Conservation (phyloP, 1,140 invertebrate species). For the Helicoverpa armigera region DNA sequence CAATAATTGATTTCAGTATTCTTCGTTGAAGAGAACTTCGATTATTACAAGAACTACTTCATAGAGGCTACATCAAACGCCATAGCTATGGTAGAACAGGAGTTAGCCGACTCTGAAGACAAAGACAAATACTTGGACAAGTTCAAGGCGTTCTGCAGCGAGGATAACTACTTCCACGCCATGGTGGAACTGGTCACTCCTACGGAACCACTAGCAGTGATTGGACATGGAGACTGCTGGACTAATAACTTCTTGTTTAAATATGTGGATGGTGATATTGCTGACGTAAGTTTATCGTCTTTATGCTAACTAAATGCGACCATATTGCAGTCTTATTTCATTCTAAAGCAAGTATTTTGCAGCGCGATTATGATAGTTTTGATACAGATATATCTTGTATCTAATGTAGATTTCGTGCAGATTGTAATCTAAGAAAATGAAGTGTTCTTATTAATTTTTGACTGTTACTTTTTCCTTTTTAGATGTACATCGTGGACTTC, state of each 20-base stretch:
- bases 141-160: slow-evolving; percentile 88
- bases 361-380: background rate
- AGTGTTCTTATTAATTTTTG: too few species aligned
- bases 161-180: slow-evolving; percentile 89
- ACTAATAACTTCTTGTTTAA: slow-evolving; percentile 91
- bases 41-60: slow-evolving; percentile 91
- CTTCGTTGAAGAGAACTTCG: slow-evolving; percentile 89
- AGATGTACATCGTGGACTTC: slow-evolving; percentile 91
- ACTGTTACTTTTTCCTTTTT: slow-evolving; percentile 49
- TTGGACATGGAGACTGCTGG: slow-evolving; percentile 92
- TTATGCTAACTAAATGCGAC: too few species aligned
- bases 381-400: background rate
- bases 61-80: slow-evolving; percentile 89
- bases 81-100: slow-evolving; percentile 89
- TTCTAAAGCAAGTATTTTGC: too few species aligned
- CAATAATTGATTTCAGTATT: slow-evolving; percentile 77
- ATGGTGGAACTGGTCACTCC: slow-evolving; percentile 89
- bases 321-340: too few species aligned
- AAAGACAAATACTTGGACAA: slow-evolving; percentile 88
- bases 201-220: slow-evolving; percentile 89
- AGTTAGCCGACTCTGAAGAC: slow-evolving; percentile 83
- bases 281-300: slow-evolving; percentile 78
- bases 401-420: too few species aligned
- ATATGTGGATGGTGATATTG: slow-evolving; percentile 85
- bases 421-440: too few species aligned